Percentiles rank a stretch among this genome's conserved stretches.
phyloP scores from a whole-genome alignment of 2,113 vertebrate genomes.

The Gymnobelideus leadbeateri region DNA sequence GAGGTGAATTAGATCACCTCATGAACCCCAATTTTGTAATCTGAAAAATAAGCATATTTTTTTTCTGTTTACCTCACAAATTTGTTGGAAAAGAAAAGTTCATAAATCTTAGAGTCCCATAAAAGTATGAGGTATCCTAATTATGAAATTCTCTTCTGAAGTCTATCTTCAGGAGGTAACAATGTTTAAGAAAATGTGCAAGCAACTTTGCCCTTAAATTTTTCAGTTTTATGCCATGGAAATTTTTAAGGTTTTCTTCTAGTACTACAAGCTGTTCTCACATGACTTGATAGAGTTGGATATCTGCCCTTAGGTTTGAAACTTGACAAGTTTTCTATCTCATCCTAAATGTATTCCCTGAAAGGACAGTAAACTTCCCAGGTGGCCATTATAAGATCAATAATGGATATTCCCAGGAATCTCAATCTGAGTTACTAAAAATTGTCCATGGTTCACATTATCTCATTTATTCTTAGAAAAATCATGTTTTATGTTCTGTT shows the following conservation, averaged over 20 bases:
- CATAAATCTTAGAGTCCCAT: neutral
- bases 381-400: neutral
- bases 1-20: neutral
- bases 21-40: neutral
- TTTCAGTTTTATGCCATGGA: neutral
- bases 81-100: neutral
- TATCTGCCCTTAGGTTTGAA: neutral
- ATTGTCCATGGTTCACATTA: neutral
- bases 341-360: neutral
- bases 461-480: neutral
- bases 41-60: neutral
- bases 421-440: neutral
- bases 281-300: neutral
- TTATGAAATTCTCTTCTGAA: neutral
- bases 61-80: neutral
- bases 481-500: too few species aligned
- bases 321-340: neutral
- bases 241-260: neutral
- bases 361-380: neutral
- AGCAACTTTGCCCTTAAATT: neutral
- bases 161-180: neutral
- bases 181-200: neutral
- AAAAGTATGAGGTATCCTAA: neutral
- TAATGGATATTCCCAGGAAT: neutral
- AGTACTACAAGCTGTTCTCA: neutral